Conservation (phyloP, 2,888 invertebrate species). For the Euphydryas editha region DNA sequence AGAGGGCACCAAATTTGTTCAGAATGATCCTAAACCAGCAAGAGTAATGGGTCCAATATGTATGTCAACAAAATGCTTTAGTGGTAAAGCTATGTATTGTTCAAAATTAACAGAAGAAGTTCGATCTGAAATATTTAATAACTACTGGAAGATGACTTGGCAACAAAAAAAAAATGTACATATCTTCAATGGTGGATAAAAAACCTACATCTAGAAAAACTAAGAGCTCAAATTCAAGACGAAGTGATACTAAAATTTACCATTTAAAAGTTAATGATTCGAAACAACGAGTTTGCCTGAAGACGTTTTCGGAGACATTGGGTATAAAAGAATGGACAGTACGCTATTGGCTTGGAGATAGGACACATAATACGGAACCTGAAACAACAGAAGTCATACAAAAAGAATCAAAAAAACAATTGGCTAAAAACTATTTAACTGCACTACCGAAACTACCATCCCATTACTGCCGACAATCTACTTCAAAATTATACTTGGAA, state of each 20-base stretch:
- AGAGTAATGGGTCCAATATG: conserved; percentile 33
- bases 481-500: conserved; percentile 47
- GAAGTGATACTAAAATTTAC: conserved; percentile 41
- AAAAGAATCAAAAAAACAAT: not conserved
- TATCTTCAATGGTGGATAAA: conserved; percentile 36
- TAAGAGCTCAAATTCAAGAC: conserved; percentile 16
- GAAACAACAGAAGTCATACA: too few relatives aligned
- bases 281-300: too few relatives aligned
- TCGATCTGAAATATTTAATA: conserved; percentile 37
- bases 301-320: too few relatives aligned
- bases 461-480: conserved; percentile 45
- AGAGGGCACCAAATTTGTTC: conserved; percentile 28
- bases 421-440: conserved; percentile 29
- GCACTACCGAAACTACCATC: conserved; percentile 46
- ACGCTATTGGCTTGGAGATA: too few relatives aligned
- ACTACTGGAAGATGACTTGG: conserved; percentile 35
- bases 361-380: too few relatives aligned
- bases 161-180: conserved; percentile 37
- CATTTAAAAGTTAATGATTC: conserved; percentile 22
- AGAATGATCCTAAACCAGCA: conserved; percentile 32
- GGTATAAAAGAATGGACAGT: too few relatives aligned
- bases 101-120: conserved; percentile 37
- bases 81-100: conserved; percentile 33
- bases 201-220: conserved; percentile 30
- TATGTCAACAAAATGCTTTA: conserved; percentile 23